These are phyloP conservation scores for Parnassius smintheus DNA, from an alignment of 2,888 invertebrate species.

Conservation along the genomic window DNA sequence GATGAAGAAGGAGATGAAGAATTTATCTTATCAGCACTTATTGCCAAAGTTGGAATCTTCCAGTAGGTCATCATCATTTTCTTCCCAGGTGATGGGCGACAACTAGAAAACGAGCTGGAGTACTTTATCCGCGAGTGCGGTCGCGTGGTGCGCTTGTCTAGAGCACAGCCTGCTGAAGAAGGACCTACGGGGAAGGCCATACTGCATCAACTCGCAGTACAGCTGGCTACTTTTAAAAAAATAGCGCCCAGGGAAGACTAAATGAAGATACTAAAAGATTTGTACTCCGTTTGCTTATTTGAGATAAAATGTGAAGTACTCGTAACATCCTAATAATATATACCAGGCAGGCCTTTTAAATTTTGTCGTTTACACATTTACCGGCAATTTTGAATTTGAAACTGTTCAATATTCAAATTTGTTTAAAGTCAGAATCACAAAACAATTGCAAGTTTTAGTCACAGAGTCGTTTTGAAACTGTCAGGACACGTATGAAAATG, in stretches of 20 bases:
- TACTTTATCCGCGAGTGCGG: conserved; percentile 95
- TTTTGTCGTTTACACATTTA: too few species aligned
- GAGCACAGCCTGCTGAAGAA: conserved; percentile 86
- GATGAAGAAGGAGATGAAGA: too few species aligned
- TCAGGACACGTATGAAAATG: too few species aligned
- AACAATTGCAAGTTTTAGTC: too few species aligned
- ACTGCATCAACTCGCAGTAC: conserved; percentile 88
- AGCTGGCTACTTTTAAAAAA: conserved; percentile 92
- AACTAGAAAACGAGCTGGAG: conserved; percentile 89
- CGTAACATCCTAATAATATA: too few species aligned
- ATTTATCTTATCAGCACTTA: too few species aligned
- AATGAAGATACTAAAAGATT: not conserved
- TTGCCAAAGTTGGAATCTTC: too few species aligned
- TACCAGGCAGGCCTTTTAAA: too few species aligned
- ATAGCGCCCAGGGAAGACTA: conserved; percentile 61
- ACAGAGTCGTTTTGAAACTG: too few species aligned
- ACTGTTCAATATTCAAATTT: too few species aligned
- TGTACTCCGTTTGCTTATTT: not conserved
- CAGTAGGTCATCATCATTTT: not conserved
- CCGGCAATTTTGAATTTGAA: too few species aligned
- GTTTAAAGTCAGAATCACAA: too few species aligned
- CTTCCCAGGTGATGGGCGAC: conserved; percentile 58
- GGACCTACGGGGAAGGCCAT: conserved; percentile 83
- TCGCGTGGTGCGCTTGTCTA: conserved; percentile 85
- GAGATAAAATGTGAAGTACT: not conserved